Evolutionary conservation across 2,888 invertebrate species (phyloP).

Genomic region (Ennomos fuscantarius): DNA sequence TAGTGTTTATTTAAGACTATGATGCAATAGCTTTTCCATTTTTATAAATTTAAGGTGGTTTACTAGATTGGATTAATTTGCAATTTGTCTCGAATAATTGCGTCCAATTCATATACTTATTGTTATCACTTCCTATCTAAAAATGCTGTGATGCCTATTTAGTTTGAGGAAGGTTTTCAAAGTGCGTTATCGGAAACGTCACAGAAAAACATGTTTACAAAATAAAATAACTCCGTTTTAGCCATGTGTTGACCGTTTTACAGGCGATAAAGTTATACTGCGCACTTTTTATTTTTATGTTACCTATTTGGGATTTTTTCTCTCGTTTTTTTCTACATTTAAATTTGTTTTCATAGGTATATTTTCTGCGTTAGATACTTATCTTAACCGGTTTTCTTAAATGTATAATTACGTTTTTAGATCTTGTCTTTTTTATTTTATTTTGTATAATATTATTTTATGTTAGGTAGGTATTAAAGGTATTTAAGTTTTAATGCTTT

Average conservation of each 20-base stretch:
- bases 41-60: background rate
- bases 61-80: too few species aligned
- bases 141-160: constrained; percentile 18
- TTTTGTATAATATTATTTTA: too few species aligned
- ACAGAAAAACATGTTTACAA: constrained; percentile 57
- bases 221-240: constrained; percentile 49
- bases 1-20: too few species aligned
- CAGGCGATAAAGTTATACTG: constrained; percentile 58
- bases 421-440: too few species aligned
- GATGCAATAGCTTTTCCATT: constrained; percentile 19
- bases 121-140: constrained; percentile 18
- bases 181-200: constrained; percentile 37
- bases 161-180: constrained; percentile 31
- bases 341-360: constrained; percentile 9
- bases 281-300: constrained; percentile 51
- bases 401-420: too few species aligned
- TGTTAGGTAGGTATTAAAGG: too few species aligned
- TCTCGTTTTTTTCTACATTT: constrained; percentile 25
- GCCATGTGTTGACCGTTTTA: constrained; percentile 57
- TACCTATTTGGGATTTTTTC: constrained; percentile 25
- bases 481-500: too few species aligned
- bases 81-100: background rate
- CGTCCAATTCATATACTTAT: constrained; percentile 8
- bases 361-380: too few species aligned
- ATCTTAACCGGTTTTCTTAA: too few species aligned